Conservation (phyloP, 2,113 vertebrate species). For the Periophthalmodon schlosseri region DNA sequence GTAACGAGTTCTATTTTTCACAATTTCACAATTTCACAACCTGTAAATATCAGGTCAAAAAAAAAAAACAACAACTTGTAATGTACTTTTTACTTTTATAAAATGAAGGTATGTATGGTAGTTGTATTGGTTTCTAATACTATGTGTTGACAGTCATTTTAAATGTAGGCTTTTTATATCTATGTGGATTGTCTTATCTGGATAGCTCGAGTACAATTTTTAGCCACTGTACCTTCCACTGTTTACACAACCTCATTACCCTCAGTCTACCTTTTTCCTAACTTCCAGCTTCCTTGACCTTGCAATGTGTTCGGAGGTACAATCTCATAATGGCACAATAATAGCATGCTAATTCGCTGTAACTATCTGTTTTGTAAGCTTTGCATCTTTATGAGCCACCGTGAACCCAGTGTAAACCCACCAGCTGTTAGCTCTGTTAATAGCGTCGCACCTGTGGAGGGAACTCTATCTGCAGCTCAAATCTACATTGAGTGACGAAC, state of each 20-base stretch:
- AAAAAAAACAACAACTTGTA: too few species aligned
- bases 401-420: conserved; percentile 46
- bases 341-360: conserved; percentile 15
- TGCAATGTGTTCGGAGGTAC: conserved; percentile 11
- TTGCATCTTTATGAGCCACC: conserved; percentile 10
- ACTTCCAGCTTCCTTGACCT: conserved; percentile 18
- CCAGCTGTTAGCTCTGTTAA: conserved; percentile 50
- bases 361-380: conserved; percentile 24
- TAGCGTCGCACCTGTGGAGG: conserved; percentile 50
- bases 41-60: too few species aligned
- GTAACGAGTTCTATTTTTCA: too few species aligned
- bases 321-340: conserved; percentile 23
- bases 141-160: too few species aligned
- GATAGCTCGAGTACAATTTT: background rate
- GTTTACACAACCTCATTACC: background rate
- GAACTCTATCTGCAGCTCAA: conserved; percentile 50
- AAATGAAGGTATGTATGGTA: too few species aligned
- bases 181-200: too few species aligned
- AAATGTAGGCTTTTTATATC: too few species aligned
- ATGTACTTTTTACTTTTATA: too few species aligned
- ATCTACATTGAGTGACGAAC: conserved; percentile 31
- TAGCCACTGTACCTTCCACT: background rate
- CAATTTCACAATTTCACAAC: too few species aligned
- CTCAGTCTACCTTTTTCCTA: background rate
- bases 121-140: too few species aligned